These are phyloP conservation scores for Amblyjoppa proteus DNA, from an alignment of 2,888 invertebrate species.

Conservation along the genomic window DNA sequence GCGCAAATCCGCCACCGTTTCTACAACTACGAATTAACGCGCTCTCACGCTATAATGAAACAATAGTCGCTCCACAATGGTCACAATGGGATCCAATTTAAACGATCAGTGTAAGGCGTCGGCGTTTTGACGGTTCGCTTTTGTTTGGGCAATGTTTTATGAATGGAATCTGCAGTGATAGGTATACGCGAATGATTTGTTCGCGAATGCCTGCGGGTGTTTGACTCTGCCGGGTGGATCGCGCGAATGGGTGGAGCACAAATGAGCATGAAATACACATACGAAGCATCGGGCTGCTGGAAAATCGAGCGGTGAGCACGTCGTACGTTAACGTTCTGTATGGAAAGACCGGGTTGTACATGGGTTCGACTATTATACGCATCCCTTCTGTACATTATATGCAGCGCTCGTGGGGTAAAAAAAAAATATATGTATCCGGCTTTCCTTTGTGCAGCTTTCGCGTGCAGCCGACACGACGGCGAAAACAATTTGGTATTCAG, in stretches of 20 bases:
- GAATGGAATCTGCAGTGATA: background rate
- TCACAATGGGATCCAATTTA: too few relatives aligned
- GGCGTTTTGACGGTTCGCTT: too few relatives aligned
- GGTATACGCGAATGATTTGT: background rate
- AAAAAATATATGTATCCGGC: slow-evolving; percentile 23
- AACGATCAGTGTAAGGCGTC: too few relatives aligned
- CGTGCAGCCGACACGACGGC: slow-evolving; percentile 12
- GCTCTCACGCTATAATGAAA: background rate
- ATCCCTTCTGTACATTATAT: slow-evolving; percentile 39
- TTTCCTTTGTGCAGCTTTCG: slow-evolving; percentile 10
- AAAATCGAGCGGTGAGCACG: slow-evolving; percentile 4
- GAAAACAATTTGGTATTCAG: slow-evolving; percentile 55
- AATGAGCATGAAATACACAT: background rate
- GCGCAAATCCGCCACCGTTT: background rate
- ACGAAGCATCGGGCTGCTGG: background rate
- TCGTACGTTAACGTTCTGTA: background rate
- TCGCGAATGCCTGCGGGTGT: background rate
- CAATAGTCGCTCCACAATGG: too few relatives aligned
- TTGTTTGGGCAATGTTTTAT: background rate
- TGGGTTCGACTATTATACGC: slow-evolving; percentile 24
- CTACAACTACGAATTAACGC: too few relatives aligned
- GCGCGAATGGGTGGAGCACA: background rate
- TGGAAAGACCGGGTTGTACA: background rate
- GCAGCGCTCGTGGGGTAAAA: slow-evolving; percentile 16
- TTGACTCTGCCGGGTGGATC: background rate